phyloP scores from a whole-genome alignment of 2,888 invertebrate species.

The Darwinula stevensoni region DNA sequence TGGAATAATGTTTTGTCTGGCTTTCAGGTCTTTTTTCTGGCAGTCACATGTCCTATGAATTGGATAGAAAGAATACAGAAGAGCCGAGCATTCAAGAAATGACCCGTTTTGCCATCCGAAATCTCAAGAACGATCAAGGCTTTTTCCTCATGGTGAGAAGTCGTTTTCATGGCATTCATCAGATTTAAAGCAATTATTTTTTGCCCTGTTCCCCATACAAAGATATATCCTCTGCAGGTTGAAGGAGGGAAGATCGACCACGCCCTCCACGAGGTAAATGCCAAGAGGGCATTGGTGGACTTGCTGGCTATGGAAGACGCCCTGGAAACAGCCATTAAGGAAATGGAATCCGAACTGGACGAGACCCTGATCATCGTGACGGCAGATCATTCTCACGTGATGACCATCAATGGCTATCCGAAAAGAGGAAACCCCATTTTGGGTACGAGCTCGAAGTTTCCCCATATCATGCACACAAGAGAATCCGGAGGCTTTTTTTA shows the following conservation, averaged over 20 bases:
- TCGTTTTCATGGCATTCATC: no score
- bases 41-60: slow-evolving; percentile 11
- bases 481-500: no score
- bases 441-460: no score
- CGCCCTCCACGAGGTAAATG: slow-evolving; percentile 5
- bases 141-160: slow-evolving; percentile 14
- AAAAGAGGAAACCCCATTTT: slow-evolving; percentile 13
- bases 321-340: slow-evolving; percentile 9
- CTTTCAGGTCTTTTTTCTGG: slow-evolving; percentile 11
- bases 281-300: slow-evolving; percentile 3
- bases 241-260: slow-evolving; percentile 12
- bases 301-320: slow-evolving; percentile 3
- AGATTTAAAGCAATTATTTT: no score
- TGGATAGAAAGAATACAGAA: slow-evolving; percentile 9
- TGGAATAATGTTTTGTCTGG: slow-evolving; percentile 1
- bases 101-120: slow-evolving; percentile 10
- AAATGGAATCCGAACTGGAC: slow-evolving; percentile 13
- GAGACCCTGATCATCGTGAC: slow-evolving; percentile 17
- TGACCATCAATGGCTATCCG: slow-evolving; percentile 15
- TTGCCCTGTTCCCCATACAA: no score
- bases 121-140: slow-evolving; percentile 13
- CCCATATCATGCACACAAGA: no score
- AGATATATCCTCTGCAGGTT: slow-evolving; percentile 7
- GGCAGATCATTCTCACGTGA: slow-evolving; percentile 17
- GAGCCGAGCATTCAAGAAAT: slow-evolving; percentile 10